Conservation (phyloP, 2,797 vertebrate genomes). For the Garrulus glandarius region DNA sequence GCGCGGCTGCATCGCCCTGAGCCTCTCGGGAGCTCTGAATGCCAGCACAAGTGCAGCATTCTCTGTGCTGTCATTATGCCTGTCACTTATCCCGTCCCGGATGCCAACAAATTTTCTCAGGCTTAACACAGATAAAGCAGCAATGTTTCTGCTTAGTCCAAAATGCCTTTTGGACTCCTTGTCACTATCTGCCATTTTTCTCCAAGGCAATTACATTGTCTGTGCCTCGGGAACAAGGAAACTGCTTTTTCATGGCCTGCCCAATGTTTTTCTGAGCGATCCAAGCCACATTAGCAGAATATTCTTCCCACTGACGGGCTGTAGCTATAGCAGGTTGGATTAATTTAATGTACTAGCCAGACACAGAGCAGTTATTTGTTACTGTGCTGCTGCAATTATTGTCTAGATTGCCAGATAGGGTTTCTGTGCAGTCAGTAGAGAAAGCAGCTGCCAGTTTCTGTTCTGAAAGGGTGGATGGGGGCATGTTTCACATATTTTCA, state of each 20-base stretch:
- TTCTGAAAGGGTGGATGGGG: slow-evolving; percentile 43
- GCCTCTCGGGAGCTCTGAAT: slow-evolving; percentile 47
- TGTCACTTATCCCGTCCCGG: slow-evolving; percentile 65
- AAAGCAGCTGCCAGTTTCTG: slow-evolving; percentile 55
- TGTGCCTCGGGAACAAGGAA: slow-evolving; percentile 38
- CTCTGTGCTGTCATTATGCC: slow-evolving; percentile 60
- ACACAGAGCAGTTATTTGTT: slow-evolving; percentile 57
- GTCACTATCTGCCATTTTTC: slow-evolving; percentile 55
- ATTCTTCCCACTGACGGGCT: slow-evolving; percentile 32
- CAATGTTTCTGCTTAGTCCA: slow-evolving; percentile 59
- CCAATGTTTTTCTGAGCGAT: slow-evolving; percentile 8
- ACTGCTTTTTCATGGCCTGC: slow-evolving; percentile 4
- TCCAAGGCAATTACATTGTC: slow-evolving; percentile 54
- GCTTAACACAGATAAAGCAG: slow-evolving; percentile 69
- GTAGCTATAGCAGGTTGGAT: slow-evolving; percentile 54
- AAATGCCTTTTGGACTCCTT: slow-evolving; percentile 64
- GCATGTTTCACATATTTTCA: slow-evolving; percentile 59
- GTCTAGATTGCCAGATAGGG: slow-evolving; percentile 51
- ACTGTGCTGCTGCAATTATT: slow-evolving; percentile 46
- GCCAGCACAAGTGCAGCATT: slow-evolving; percentile 64
- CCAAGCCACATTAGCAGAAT: slow-evolving; percentile 47
- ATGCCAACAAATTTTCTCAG: slow-evolving; percentile 70
- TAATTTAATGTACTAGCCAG: slow-evolving; percentile 59
- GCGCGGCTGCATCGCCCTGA: slow-evolving; percentile 10
- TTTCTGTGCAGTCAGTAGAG: slow-evolving; percentile 35